A percentile compares a stretch with the other conserved stretches of the same genome.
phyloP scores from a whole-genome alignment of 1,140 invertebrate species.

The Vanessa atalanta region DNA sequence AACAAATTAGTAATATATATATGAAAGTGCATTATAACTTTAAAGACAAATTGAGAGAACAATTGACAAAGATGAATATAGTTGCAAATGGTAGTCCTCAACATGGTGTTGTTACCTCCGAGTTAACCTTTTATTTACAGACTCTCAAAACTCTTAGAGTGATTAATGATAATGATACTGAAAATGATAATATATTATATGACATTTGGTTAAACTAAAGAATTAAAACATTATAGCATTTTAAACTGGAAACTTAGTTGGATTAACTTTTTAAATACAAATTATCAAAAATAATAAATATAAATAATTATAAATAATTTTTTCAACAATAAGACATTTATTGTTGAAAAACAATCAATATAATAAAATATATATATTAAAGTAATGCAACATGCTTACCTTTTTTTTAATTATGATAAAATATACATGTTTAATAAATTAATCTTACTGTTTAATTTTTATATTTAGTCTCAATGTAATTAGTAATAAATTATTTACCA shows the following conservation, averaged over 20 bases:
- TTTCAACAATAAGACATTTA: too few relatives aligned
- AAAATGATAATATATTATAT: slow-evolving; percentile 86
- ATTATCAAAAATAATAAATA: background rate
- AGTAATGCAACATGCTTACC: too few relatives aligned
- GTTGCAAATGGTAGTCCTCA: slow-evolving; percentile 97
- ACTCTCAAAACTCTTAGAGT: slow-evolving; percentile 92
- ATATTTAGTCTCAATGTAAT: background rate
- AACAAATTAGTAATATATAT: slow-evolving; percentile 88
- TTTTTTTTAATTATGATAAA: too few relatives aligned
- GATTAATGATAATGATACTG: slow-evolving; percentile 87
- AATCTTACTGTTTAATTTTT: too few relatives aligned
- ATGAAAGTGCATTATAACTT: slow-evolving; percentile 92
- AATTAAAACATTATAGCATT: slow-evolving; percentile 19
- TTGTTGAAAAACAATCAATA: background rate
- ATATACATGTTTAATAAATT: too few relatives aligned
- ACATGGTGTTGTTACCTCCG: slow-evolving; percentile 96
- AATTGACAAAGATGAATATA: slow-evolving; percentile 92
- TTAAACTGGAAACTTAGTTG: background rate
- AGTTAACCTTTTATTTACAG: slow-evolving; percentile 97
- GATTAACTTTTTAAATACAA: background rate
- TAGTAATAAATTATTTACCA: slow-evolving; percentile 12
- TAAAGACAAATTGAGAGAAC: slow-evolving; percentile 91
- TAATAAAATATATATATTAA: too few relatives aligned
- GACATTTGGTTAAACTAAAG: slow-evolving; percentile 88
- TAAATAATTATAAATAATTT: too few relatives aligned